phyloP scores from a whole-genome alignment of 1,140 invertebrate species.

The Tenebrio molitor region DNA sequence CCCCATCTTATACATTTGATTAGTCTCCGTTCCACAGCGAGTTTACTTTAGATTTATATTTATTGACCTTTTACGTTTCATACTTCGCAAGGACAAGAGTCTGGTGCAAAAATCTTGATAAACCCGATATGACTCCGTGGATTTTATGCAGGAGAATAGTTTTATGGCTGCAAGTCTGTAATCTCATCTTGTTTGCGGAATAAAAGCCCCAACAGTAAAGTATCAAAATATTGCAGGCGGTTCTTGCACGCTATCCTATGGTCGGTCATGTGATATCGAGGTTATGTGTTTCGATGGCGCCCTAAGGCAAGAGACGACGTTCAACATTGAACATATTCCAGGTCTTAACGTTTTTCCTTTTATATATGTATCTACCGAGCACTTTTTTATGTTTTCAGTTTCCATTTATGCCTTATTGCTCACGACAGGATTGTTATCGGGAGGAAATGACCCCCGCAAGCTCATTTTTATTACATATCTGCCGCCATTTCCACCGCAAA shows the following conservation, averaged over 20 bases:
- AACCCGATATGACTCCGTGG: background rate
- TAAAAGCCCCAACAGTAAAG: conserved; percentile 31
- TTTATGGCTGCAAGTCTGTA: conserved; percentile 41
- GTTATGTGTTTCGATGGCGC: conserved; percentile 34
- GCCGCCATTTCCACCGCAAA: background rate
- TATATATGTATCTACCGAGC: conserved; percentile 26
- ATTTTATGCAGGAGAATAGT: conserved; percentile 40
- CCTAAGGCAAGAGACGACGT: conserved; percentile 8
- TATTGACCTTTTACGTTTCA: no score
- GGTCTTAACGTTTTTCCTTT: conserved; percentile 17
- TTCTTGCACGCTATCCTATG: conserved; percentile 39
- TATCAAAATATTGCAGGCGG: conserved; percentile 31
- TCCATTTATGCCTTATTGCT: conserved; percentile 25
- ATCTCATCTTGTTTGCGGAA: conserved; percentile 43
- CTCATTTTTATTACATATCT: conserved; percentile 6
- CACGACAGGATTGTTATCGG: conserved; percentile 22
- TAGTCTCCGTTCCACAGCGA: no score
- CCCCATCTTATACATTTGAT: no score
- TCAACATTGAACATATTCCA: conserved; percentile 14
- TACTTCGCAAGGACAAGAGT: conserved; percentile 15
- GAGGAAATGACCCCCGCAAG: conserved; percentile 4
- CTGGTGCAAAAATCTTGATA: conserved; percentile 16
- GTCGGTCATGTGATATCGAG: conserved; percentile 40
- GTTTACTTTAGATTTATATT: no score
- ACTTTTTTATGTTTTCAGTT: conserved; percentile 33